phyloP scores from a whole-genome alignment of 2,113 vertebrate genomes.

The Clarias macrocephalus region DNA sequence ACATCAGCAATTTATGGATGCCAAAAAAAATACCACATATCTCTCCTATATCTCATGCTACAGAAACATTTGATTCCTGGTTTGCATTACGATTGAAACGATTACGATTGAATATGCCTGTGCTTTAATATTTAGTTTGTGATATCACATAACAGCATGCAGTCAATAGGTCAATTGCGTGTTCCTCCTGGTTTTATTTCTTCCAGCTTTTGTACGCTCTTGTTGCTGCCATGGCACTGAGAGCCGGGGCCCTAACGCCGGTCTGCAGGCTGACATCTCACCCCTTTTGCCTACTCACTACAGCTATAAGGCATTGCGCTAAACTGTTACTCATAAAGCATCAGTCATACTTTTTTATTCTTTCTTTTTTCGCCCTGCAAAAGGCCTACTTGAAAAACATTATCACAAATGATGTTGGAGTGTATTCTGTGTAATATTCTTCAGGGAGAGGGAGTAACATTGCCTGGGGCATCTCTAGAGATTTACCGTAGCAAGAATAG shows the following conservation, averaged over 20 bases:
- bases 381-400: not conserved
- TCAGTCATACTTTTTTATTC: not conserved
- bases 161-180: not conserved
- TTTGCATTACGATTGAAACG: not conserved
- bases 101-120: too few relatives aligned
- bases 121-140: not conserved
- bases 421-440: conserved; percentile 27
- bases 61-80: not conserved
- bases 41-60: not conserved
- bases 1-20: not conserved
- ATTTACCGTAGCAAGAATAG: not conserved
- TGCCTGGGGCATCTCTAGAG: not conserved
- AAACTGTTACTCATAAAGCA: conserved; percentile 1
- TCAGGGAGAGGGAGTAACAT: conserved; percentile 6
- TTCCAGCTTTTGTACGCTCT: not conserved
- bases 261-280: not conserved
- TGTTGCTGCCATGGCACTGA: not conserved
- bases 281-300: not conserved
- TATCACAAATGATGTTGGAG: not conserved
- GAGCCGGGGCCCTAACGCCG: not conserved
- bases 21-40: not conserved
- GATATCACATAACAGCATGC: not conserved
- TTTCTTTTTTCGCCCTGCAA: too few relatives aligned
- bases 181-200: not conserved
- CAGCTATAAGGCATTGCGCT: not conserved